phyloP scores from a whole-genome alignment of 2,113 vertebrate species.

The Salvelinus namaycush region DNA sequence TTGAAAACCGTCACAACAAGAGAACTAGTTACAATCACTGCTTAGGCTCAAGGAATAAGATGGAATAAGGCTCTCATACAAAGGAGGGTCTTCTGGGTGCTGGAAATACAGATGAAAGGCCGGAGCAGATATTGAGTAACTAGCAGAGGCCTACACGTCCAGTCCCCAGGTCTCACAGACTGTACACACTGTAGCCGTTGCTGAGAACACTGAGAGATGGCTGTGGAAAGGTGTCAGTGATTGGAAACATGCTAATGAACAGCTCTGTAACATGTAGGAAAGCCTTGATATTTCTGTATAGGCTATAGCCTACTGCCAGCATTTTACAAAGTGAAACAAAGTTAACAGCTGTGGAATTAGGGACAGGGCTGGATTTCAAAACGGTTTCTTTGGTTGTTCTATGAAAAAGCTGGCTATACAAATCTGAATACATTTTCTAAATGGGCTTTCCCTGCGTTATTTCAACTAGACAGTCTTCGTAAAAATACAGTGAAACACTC shows the following conservation, averaged over 20 bases:
- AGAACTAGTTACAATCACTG: neutral
- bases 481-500: no score
- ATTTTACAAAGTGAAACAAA: no score
- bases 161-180: neutral
- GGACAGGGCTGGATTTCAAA: no score
- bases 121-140: no score
- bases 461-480: no score
- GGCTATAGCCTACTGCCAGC: no score
- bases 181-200: neutral
- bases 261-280: neutral
- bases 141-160: neutral
- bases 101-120: neutral
- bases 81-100: neutral
- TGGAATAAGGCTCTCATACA: neutral
- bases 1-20: neutral
- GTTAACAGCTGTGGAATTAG: no score
- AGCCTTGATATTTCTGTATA: neutral
- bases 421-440: no score
- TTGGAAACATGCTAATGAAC: neutral
- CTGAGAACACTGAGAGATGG: conserved; percentile 25
- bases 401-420: no score
- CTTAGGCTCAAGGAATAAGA: neutral
- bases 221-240: conserved; percentile 58
- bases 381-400: no score
- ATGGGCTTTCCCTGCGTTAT: no score